Evolutionary conservation across 2,888 invertebrate genomes (phyloP).

Genomic region (Timandra comae): DNA sequence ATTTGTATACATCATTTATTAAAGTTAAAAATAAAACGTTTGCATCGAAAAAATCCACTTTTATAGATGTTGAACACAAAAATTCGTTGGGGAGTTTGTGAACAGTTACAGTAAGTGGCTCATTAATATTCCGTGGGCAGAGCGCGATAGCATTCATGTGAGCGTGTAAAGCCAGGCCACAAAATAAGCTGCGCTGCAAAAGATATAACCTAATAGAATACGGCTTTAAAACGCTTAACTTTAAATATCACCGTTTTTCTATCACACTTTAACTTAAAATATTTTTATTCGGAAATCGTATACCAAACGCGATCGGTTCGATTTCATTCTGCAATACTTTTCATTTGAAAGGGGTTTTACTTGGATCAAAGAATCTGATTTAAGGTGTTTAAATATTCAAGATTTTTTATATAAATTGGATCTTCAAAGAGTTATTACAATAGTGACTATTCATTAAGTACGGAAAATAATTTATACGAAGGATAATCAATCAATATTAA

Average conservation of each 20-base stretch:
- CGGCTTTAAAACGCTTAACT: constrained; percentile 4
- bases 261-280: background rate
- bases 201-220: constrained; percentile 12
- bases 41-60: constrained; percentile 30
- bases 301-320: background rate
- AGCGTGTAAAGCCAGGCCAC: constrained; percentile 32
- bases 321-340: background rate
- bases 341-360: too few relatives aligned
- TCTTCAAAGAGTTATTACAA: too few relatives aligned
- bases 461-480: too few relatives aligned
- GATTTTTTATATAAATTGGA: too few relatives aligned
- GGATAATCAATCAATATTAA: too few relatives aligned
- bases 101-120: constrained; percentile 47
- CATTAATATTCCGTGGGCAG: constrained; percentile 48
- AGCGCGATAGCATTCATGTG: constrained; percentile 47
- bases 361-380: too few relatives aligned
- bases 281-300: background rate
- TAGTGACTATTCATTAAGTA: too few relatives aligned
- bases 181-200: constrained; percentile 18
- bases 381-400: too few relatives aligned
- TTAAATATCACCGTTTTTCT: constrained; percentile 2
- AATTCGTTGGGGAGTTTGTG: constrained; percentile 34
- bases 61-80: constrained; percentile 35
- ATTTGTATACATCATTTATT: background rate
- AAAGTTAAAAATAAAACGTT: constrained; percentile 25